Base-by-base conservation (phyloP, 1,140 invertebrate species). In the Caenorhabditis remanei region DNA sequence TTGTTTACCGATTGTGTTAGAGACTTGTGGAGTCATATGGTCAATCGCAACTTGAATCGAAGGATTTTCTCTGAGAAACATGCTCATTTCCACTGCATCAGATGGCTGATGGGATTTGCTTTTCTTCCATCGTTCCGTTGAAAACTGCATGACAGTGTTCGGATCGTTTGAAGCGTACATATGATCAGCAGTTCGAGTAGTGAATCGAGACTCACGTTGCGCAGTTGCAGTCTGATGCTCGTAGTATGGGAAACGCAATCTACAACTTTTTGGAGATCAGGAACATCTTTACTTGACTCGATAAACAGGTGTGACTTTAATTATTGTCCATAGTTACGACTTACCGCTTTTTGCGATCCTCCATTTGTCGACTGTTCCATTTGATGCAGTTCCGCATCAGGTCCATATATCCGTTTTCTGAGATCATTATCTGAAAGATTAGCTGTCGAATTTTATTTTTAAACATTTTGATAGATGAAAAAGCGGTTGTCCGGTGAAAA, bases 311-410 rank as follows among this genome's bases (percentile, higher is more conserved):
- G 0, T 0, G 16, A 53, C 11, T 9, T 4, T 53, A 53, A 53
- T 9, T 53, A 14, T 53, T 53, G 16, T 14, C 2, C 50, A 11
- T 16, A 14, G 11, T 11, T 32, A 32, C 32, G 24, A 75, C 85
- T 21, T 48, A 88, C 79, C 89, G 61, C 40, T 87, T 89, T n/a
- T 89, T 89, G 53, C 87, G 86, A 21, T 90, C 88, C 24, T 82
- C 67, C 58, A 53, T 88, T 24, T 84, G 90, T 19, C 90, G 87
- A 13, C 84, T 87, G 65, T 92, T 92, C 87, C 90, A 92, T 87
- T 92, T 90, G 41, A 87, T 84, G 86, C 91, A 92, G 75, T 91
- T 92, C 82, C 91, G 92, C 84, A 92, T 85, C 19, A 90, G 82
- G 63, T 92, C 92, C 53, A 92, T 89, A 82, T 92, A 92, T 40